Evolutionary conservation across 2,797 vertebrate species (phyloP), one percentile per base, ranked within the genome.

Genomic region (Cirrhinus molitorella): DNA sequence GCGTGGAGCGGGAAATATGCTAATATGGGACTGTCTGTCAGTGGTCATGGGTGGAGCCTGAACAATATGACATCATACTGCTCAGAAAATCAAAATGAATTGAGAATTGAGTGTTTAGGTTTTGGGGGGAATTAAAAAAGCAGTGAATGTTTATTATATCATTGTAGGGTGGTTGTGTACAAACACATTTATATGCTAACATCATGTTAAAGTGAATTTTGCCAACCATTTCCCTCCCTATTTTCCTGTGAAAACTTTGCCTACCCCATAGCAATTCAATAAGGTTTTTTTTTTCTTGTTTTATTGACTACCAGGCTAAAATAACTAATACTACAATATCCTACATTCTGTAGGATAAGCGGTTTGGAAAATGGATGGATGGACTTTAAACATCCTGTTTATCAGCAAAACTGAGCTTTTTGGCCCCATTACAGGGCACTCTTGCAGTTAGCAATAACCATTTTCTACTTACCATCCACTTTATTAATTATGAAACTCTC

Each of bases 401-500:
- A n/a, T 72, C 25, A 70, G 70, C 37, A 65, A 43, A 70, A 67
- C 45, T 65, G 34, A 43, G 37, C 37, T 67, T 80, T 83, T 67
- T 55, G 40, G 66, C 57, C 75, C 65, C 71, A 53, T 63, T 81
- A 73, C 28, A 74, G 3, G 78, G 43, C 23, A 74, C 45, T 57
- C 43, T 37, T 78, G 11, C 59, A 67, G 40, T 87, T 83, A 47
- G 59, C 59, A 77, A 34, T 5, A 83, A 47, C 71, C 14, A 37
- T 70, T 83, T 63, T 86, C n/a, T 49, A 77, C 70, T 49, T n/a
- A 45, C 28, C 77, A 80, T 83, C 57, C 57, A 78, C 74, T 83
- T 84, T 47, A 79, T 70, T 66, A 47, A 34, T 75, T 74, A 34
- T 73, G 25, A 73, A 82, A 68, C 66, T 77, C 37, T 59, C 63